Conservation (phyloP, 2,113 vertebrate genomes). For the Galbula dea region DNA sequence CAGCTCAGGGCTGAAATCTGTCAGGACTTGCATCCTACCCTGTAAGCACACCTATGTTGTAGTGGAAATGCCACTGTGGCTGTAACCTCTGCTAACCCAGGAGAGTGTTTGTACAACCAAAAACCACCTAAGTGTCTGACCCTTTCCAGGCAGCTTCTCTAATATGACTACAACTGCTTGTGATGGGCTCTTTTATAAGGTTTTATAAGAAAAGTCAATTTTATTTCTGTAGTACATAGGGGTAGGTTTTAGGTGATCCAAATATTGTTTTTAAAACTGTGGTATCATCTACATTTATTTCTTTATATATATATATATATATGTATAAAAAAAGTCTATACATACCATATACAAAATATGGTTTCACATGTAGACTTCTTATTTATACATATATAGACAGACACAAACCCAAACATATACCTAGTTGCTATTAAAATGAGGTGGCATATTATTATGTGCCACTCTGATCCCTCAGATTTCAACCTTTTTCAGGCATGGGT, state of each 20-base stretch:
- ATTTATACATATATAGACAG: not conserved
- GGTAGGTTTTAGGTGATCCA: not conserved
- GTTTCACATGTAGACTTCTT: not conserved
- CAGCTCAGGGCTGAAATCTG: not conserved
- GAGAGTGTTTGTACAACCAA: not conserved
- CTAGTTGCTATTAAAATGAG: not conserved
- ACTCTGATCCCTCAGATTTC: not conserved
- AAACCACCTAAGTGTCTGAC: not conserved
- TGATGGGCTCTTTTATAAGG: not conserved
- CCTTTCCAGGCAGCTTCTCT: not conserved
- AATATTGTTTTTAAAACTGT: not conserved
- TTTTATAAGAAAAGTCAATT: not conserved
- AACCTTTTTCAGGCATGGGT: not conserved
- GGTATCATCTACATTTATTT: not conserved
- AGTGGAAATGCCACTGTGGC: rapidly evolving
- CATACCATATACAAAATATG: not conserved
- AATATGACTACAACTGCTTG: not conserved
- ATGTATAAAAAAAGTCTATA: not conserved
- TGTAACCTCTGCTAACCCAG: not conserved
- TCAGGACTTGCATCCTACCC: not conserved
- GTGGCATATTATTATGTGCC: not conserved
- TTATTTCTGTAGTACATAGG: not conserved
- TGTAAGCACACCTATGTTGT: not conserved
- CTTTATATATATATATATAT: not conserved
- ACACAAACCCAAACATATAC: not conserved